Conservation (phyloP, 1,140 invertebrate species). For the Neodiprion lecontei region DNA sequence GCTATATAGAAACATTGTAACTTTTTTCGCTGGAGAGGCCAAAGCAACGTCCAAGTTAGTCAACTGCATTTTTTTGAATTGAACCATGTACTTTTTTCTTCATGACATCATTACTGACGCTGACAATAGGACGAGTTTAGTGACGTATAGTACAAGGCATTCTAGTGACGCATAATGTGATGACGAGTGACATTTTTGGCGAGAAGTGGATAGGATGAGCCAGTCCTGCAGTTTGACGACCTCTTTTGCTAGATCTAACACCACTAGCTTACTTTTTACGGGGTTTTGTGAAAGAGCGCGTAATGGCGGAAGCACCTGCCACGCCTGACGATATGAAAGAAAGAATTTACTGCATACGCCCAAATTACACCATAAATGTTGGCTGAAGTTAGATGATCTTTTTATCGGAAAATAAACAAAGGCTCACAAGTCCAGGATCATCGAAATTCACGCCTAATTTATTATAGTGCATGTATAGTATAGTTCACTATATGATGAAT, state of each 20-base stretch:
- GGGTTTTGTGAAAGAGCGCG: conserved; percentile 33
- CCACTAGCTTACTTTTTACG: conserved; percentile 38
- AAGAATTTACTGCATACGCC: too few relatives aligned
- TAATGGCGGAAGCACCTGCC: conserved; percentile 23
- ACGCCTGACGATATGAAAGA: conserved; percentile 21
- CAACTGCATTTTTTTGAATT: too few relatives aligned
- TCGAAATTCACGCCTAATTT: background rate
- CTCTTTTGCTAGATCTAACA: conserved; percentile 41
- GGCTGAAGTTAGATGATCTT: background rate
- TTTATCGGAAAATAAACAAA: conserved; percentile 16
- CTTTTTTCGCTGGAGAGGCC: too few relatives aligned
- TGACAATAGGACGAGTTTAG: too few relatives aligned
- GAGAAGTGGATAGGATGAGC: conserved; percentile 36
- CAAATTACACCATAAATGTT: conserved; percentile 22
- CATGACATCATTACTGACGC: too few relatives aligned
- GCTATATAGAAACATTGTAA: too few relatives aligned
- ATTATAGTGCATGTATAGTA: too few relatives aligned
- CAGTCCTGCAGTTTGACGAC: conserved; percentile 38
- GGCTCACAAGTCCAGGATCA: conserved; percentile 18
- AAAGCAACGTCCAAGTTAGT: too few relatives aligned
- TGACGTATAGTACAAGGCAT: too few relatives aligned
- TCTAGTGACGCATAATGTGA: too few relatives aligned
- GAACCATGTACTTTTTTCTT: too few relatives aligned
- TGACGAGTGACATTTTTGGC: conserved; percentile 23
- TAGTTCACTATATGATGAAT: too few relatives aligned